Base-by-base conservation (phyloP, 2,797 vertebrate genomes). In the Muscicapa comitata region DNA sequence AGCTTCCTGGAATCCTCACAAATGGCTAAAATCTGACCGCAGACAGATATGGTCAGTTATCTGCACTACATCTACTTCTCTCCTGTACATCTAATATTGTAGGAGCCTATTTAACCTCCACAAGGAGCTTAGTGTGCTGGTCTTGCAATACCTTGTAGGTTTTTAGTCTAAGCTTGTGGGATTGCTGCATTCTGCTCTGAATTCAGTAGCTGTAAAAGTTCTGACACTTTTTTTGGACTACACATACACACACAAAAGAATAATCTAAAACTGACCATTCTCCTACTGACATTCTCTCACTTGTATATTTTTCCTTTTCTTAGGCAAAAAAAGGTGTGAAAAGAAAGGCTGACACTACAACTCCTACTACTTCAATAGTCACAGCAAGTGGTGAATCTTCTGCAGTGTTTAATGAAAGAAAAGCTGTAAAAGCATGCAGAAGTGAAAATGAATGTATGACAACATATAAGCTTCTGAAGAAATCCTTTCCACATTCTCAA, bases 311-410 rank as follows among this genome's bases (percentile, higher is more conserved):
- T 81, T 88, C 51, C 2, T 79, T 77, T 84, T 76, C 96, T 88
- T 93, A 99, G 99, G 94, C 95, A 53, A 98, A 98, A 93, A 99
- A 97, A 78, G 98, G 98, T 51, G 97, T 99, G 47, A 99, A 99
- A 97, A 98, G 98, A 95, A 99, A 99, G 97, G 98, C 98, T 66
- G 98, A 99, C 84, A 97, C 98, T 21, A 97, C 98, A 47, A 98
- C 97, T 76, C 96, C 98, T 74, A 83, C 93, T 26, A 68, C 98
- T 43, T 97, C 98, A 20, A n/a, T 76, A 33, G 82, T 97, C 75
- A 94, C 93, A 87, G 86, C 90, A 86, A 98, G 71, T 43, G 82
- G 80, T 40, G 97, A 98, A 82, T 95, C 91, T 17, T 97, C 97
- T 51, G 85, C 92, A 24, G 62, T 21, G 14, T 40, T 82, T 51